Percentiles rank a stretch among this genome's conserved stretches.
phyloP scores from a whole-genome alignment of 2,797 vertebrate species.

The Helostoma temminkii region DNA sequence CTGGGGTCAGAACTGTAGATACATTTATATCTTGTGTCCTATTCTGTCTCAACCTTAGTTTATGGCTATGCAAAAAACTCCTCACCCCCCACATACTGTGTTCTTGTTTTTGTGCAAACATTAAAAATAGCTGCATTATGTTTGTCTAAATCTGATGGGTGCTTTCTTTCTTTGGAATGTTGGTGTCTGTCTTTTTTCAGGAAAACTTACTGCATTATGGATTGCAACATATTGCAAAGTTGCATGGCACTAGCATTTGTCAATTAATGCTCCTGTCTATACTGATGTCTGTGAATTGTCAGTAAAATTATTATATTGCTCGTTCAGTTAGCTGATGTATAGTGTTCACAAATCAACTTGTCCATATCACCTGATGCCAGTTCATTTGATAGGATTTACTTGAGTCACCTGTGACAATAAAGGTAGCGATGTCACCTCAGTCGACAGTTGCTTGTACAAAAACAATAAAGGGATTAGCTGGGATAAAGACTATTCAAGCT shows the following conservation, averaged over 20 bases:
- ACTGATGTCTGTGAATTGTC: slow-evolving; percentile 72
- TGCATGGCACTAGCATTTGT: slow-evolving; percentile 74
- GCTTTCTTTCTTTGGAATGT: slow-evolving; percentile 72
- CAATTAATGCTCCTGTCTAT: slow-evolving; percentile 65
- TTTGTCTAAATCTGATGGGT: slow-evolving; percentile 75
- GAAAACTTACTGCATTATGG: slow-evolving; percentile 59
- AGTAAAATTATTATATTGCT: slow-evolving; percentile 60
- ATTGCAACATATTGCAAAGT: slow-evolving; percentile 69
- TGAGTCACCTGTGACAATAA: slow-evolving; percentile 43
- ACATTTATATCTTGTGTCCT: slow-evolving; percentile 66
- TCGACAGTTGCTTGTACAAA: slow-evolving; percentile 41
- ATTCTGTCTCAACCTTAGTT: slow-evolving; percentile 75
- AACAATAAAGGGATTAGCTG: slow-evolving; percentile 45
- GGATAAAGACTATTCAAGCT: slow-evolving; percentile 30
- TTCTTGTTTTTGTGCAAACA: slow-evolving; percentile 65
- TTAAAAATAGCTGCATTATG: slow-evolving; percentile 72
- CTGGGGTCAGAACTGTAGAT: slow-evolving; percentile 71
- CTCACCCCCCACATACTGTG: slow-evolving; percentile 54
- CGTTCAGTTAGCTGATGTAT: slow-evolving; percentile 66
- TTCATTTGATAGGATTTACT: slow-evolving; percentile 50
- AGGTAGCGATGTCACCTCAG: slow-evolving; percentile 41
- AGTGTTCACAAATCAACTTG: slow-evolving; percentile 57
- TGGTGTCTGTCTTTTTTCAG: slow-evolving; percentile 65
- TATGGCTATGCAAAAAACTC: slow-evolving; percentile 86
- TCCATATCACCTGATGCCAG: slow-evolving; percentile 50